These are phyloP conservation scores for Laticauda colubrina DNA, from an alignment of 2,113 vertebrate species.

Conservation along the genomic window DNA sequence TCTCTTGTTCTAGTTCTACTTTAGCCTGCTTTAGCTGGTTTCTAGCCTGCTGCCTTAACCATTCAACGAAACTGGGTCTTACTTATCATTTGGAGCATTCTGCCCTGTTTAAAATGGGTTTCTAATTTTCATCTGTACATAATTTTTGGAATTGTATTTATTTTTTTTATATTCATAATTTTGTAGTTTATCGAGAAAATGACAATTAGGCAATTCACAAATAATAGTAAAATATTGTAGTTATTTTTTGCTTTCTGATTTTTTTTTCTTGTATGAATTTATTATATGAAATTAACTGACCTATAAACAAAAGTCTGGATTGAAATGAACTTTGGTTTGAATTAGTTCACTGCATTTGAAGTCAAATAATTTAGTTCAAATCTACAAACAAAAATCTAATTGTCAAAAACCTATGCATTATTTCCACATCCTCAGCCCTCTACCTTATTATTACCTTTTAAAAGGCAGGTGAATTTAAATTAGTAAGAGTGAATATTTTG, in stretches of 20 bases:
- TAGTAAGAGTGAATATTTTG: conserved; percentile 33
- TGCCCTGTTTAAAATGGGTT: not conserved
- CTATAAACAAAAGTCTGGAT: not conserved
- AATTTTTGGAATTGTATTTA: not conserved
- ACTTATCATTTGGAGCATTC: not conserved
- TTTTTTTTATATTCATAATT: not conserved
- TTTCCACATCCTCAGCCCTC: not conserved
- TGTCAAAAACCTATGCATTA: not conserved
- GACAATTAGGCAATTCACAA: not conserved
- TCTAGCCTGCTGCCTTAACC: not conserved
- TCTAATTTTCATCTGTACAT: not conserved
- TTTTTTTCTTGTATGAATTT: conserved; percentile 15
- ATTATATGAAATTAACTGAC: not conserved
- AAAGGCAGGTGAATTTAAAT: not conserved
- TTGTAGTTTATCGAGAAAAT: not conserved
- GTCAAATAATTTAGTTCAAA: not conserved
- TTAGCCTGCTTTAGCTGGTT: not conserved
- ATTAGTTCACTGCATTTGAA: not conserved
- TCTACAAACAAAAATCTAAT: not conserved
- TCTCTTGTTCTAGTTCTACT: not conserved
- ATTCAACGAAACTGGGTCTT: not conserved
- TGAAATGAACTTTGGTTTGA: not conserved
- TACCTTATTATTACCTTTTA: not conserved
- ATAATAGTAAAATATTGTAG: not conserved
- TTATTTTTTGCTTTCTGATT: not conserved